Base-by-base conservation (phyloP, 2,797 vertebrate genomes). In the Typhlichthys eigenmanni region DNA sequence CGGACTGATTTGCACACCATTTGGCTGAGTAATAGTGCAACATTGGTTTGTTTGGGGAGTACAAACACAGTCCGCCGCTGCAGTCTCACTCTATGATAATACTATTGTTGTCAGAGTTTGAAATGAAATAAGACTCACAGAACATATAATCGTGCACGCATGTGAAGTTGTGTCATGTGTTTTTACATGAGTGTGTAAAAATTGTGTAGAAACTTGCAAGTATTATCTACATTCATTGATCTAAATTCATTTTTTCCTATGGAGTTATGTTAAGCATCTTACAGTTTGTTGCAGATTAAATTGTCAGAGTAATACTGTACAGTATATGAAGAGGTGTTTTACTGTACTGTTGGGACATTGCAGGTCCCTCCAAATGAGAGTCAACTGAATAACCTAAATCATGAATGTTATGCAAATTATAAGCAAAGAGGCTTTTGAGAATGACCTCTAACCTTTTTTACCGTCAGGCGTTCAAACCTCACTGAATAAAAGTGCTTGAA, bases 311-410 rank as follows among this genome's bases (percentile, higher is more conserved):
- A 9, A 43, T 9, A 29, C 24, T 29, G 24, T 29, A 29, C 17
- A 17, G 17, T 29, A 43, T 7, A 43, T 56, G 12, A 38, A 32
- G 57, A 45, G 5, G n/a, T 54, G 52, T 19, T 46, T 43, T 2
- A 17, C 10, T 47, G 43, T 11, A 24, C 51, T 46, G 13, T 38
- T 29, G 24, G 4, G 24, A 29, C 24, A 43, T 14, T 61, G 19
- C 7, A 16, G 17, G 11, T 56, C 43, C 55, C 13, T 60, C 52
- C 50, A 53, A 57, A 4, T 63, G 13, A 43, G 3, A 13, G n/a
- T 64, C n/a, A 70, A 56, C 58, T 47, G 45, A 55, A 51, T 43
- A 55, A 17, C 57, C 49, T 50, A 9, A 52, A 14, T 14, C 38
- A 34, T 10, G 24, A 52, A 69, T 59, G 49, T 14, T n/a, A 29